Percentiles rank a stretch among this genome's conserved stretches.
Conservation (phyloP, 2,113 vertebrate species). For the Prochilodus magdalenae region DNA sequence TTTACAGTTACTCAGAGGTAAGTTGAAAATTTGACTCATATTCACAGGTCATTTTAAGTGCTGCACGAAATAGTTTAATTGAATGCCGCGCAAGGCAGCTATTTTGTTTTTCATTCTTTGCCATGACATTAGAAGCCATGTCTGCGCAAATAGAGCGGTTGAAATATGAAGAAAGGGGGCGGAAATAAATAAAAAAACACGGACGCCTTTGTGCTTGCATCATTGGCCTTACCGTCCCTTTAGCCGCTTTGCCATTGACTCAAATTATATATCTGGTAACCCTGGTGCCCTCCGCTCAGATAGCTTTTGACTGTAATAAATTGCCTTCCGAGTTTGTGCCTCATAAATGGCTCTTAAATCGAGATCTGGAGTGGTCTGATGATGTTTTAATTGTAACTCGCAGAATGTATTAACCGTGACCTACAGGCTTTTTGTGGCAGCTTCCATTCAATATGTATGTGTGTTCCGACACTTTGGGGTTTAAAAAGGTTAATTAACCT, state of each 20-base stretch:
- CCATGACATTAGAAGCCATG: constrained; percentile 1
- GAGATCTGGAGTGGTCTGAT: constrained; percentile 74
- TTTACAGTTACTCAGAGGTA: not conserved
- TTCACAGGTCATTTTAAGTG: not conserved
- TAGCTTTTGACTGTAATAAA: constrained; percentile 75
- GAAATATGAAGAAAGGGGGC: constrained; percentile 29
- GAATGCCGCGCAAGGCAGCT: not conserved
- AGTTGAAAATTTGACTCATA: not conserved
- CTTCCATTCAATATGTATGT: constrained; percentile 85
- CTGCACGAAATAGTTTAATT: constrained; percentile 18
- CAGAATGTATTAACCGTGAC: constrained; percentile 78
- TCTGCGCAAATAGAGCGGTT: constrained; percentile 29
- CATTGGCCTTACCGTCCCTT: constrained; percentile 62
- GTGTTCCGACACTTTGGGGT: constrained; percentile 80
- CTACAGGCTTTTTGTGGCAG: constrained; percentile 79
- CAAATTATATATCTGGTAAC: constrained; percentile 77
- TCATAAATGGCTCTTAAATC: constrained; percentile 76
- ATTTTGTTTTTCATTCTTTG: not conserved
- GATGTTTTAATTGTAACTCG: constrained; percentile 80
- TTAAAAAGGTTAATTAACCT: constrained; percentile 95
- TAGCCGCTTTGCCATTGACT: constrained; percentile 65
- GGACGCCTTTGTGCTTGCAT: constrained; percentile 54
- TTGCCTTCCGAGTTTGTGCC: constrained; percentile 72
- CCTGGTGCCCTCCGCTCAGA: constrained; percentile 66
- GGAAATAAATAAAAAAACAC: constrained; percentile 32